Evolutionary conservation across 2,113 vertebrate genomes (phyloP), one percentile per base, ranked within the genome.

Genomic region (Formicarius rufipectus): DNA sequence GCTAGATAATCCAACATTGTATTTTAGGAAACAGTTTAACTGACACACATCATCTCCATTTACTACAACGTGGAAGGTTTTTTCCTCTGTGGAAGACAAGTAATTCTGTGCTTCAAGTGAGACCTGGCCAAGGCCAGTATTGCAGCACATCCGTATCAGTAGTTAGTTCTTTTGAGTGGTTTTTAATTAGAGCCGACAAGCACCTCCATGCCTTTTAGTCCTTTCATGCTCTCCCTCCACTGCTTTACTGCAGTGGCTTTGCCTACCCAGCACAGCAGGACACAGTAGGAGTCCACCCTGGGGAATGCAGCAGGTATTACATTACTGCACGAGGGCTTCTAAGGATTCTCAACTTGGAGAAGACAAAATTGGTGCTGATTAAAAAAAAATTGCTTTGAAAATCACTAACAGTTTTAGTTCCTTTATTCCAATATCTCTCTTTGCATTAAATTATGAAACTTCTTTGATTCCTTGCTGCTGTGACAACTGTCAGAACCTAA

Each of bases 211-310:
- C 12, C 53, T 78, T 93, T 63, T 16, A 49, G 62, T 20, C 44
- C 56, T 74, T 60, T 19, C 47, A 30, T 12, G 23, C 31, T n/a
- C 50, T 62, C 45, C 27, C n/a, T 64, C 17, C 49, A 19, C 68
- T 30, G 14, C 33, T 47, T 47, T 25, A 27, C n/a, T 56, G 59
- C 76, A 81, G 63, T 6, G 31, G 31, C 17, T 73, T 23, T 50
- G 58, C 44, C 85, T 23, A 31, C 55, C 50, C 45, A 69, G 60
- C 42, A 18, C 0, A 0, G 22, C 45, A 52, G 45, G 56, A 76
- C 0, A 1, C 30, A 64, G 49, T 0, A 4, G 40, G 71, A 71
- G 60, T 10, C 0, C 4, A 22, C 30, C 33, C 60, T 23, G 44
- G 35, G 21, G 69, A 39, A 31, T 14, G 40, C 40, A 80, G 80